Evolutionary conservation across 1,140 invertebrate genomes (phyloP), one percentile per base, ranked within the genome.

Genomic region (Meloidogyne hapla): DNA sequence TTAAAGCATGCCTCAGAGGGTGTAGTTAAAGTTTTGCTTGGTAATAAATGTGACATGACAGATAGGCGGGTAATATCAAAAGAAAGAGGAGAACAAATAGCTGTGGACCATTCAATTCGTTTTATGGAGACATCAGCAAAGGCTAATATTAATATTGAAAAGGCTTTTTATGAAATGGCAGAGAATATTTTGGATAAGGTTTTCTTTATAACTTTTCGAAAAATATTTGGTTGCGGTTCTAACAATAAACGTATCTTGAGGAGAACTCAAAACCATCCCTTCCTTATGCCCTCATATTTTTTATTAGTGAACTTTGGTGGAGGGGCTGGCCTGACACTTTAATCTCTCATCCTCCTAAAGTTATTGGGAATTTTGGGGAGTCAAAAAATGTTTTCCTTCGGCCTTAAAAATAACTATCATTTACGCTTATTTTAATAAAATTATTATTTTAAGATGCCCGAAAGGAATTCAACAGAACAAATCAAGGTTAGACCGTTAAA

Each of bases 111-210:
- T 90, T 91, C 94, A 79, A 96, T 98, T 80, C 92, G 94, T 87
- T 99, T 99, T 90, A 93, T 98, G 92, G 96, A 99, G 90, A 99
- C 96, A 26, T 97, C 95, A 81, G 96, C 96, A 56, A 98, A 98
- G 89, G 93, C 94, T 74, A 95, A 96, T 85, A 93, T 96, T 84
- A 98, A 99, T 89, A 96, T 99, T 76, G 96, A 99, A 85, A 92
- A 92, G 85, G 95, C 95, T 68, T 99, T 99, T 90, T 94, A 93
- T 87, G 94, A 97, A 88, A 89, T 99, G 85, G 94, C 96, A 68
- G 94, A 95, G 90, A 94, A 95, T 79, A 99, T 99, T 86, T 89
- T 96, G 80, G 92, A 94, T 86, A 95, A 94, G 86, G 89, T 85
- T 15, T 13, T 1, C 28, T 67, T 45, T 69, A 76, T 25, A 66